A percentile compares a stretch with the other conserved stretches of the same genome.
phyloP scores from a whole-genome alignment of 2,113 vertebrate species.

The Dunckerocampus dactyliophorus region DNA sequence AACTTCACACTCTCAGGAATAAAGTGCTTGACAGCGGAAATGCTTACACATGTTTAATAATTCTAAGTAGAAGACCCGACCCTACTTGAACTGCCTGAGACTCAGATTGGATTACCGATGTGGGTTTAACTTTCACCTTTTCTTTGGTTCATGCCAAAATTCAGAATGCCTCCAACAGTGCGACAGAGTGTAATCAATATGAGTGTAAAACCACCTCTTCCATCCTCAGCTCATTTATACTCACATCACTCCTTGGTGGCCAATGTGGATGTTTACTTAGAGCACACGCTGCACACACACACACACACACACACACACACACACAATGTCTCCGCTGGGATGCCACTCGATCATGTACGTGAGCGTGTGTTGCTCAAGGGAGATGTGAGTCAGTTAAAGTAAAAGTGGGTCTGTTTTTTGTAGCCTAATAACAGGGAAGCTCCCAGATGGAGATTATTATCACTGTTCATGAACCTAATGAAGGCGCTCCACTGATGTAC shows the following conservation, averaged over 20 bases:
- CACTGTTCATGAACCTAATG: constrained; percentile 32
- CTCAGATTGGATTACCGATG: constrained; percentile 25
- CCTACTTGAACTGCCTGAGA: constrained; percentile 14
- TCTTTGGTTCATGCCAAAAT: neutral
- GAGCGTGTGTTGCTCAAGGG: constrained; percentile 10
- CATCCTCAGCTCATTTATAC: constrained; percentile 16
- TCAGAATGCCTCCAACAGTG: constrained; percentile 15
- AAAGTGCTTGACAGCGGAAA: constrained; percentile 43
- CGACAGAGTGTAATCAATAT: constrained; percentile 2
- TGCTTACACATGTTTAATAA: constrained; percentile 47
- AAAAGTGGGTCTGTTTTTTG: constrained; percentile 43
- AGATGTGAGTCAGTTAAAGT: constrained; percentile 13
- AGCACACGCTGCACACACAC: constrained; percentile 8
- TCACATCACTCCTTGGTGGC: constrained; percentile 29
- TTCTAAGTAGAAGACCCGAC: constrained; percentile 26
- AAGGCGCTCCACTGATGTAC: constrained; percentile 20
- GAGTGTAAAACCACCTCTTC: constrained; percentile 2
- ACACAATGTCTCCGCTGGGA: neutral
- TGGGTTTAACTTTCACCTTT: constrained; percentile 17
- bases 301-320: neutral
- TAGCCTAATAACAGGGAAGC: constrained; percentile 32
- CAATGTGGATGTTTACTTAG: constrained; percentile 27
- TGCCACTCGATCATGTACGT: neutral
- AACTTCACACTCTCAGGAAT: constrained; percentile 38
- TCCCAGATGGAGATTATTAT: constrained; percentile 33